Conservation (phyloP, 2,113 vertebrate species). For the Cyanoramphus novaezelandiae region DNA sequence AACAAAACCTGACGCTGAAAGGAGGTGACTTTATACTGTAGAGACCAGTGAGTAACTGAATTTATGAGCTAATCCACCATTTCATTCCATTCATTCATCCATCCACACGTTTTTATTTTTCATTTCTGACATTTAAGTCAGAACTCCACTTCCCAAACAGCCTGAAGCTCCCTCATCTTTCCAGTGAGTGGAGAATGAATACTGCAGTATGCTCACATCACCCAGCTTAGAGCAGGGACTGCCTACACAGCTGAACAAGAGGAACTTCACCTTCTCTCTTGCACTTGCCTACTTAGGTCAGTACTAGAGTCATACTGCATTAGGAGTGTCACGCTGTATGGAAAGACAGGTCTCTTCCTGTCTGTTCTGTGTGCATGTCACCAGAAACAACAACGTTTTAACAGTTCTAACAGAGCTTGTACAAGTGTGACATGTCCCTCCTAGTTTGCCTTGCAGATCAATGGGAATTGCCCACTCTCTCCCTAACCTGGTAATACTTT, state of each 20-base stretch:
- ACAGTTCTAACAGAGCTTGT: background rate
- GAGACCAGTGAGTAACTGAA: slow-evolving; percentile 4
- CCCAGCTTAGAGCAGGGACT: background rate
- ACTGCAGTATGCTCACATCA: background rate
- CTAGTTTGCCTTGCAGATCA: background rate
- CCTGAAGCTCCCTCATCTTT: background rate
- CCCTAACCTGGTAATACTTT: background rate
- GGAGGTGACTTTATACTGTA: background rate
- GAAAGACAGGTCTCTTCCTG: background rate
- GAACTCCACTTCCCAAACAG: slow-evolving; percentile 3
- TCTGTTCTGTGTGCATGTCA: background rate
- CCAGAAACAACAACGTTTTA: background rate
- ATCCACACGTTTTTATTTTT: slow-evolving; percentile 1
- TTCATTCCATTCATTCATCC: slow-evolving; percentile 6
- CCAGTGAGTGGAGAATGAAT: background rate
- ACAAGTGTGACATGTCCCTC: background rate
- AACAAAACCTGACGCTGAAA: slow-evolving; percentile 34
- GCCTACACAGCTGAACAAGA: background rate
- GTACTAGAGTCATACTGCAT: background rate
- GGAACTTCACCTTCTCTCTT: background rate
- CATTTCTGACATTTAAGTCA: slow-evolving; percentile 32
- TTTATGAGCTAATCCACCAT: slow-evolving; percentile 4
- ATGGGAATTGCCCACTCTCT: background rate
- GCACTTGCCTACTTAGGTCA: background rate
- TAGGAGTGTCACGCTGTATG: rapidly evolving